A percentile compares a stretch with the other conserved stretches of the same genome.
Evolutionary conservation across 2,888 invertebrate genomes (phyloP).

Genomic region (Lasioglossum morio): DNA sequence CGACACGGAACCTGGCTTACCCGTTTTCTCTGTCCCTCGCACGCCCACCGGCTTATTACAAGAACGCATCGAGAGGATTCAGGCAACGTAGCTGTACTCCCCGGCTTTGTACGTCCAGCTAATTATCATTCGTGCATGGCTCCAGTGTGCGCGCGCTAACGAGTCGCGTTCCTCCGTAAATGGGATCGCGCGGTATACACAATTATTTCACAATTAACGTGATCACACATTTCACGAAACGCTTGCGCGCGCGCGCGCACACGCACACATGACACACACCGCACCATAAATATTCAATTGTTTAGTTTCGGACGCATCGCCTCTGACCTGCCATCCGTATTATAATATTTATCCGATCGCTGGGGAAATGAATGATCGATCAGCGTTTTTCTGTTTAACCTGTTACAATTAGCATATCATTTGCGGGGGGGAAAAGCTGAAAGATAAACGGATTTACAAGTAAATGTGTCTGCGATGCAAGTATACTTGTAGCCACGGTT

Average conservation of each 20-base stretch:
- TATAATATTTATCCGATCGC: background rate
- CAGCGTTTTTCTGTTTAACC: background rate
- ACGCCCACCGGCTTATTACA: constrained; percentile 30
- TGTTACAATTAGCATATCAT: background rate
- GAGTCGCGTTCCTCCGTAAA: constrained; percentile 66
- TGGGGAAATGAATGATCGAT: background rate
- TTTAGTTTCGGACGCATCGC: background rate
- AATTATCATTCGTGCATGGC: constrained; percentile 67
- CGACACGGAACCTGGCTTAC: constrained; percentile 37
- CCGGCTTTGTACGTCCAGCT: constrained; percentile 60
- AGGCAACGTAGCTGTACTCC: constrained; percentile 38
- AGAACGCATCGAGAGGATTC: constrained; percentile 49
- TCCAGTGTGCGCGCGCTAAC: constrained; percentile 59
- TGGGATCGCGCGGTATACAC: constrained; percentile 56
- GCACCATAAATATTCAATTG: background rate
- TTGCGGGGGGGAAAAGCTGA: background rate
- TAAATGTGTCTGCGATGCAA: background rate
- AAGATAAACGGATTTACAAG: background rate
- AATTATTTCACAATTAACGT: constrained; percentile 1
- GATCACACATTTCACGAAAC: background rate
- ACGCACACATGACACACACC: background rate
- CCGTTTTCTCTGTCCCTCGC: background rate
- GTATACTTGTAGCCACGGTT: background rate
- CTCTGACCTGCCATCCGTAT: background rate
- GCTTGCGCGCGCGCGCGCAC: background rate